A percentile compares a stretch with the other conserved stretches of the same genome.
These are phyloP conservation scores for Erythrocercus mccallii DNA, from an alignment of 2,113 vertebrate genomes.

Conservation along the genomic window DNA sequence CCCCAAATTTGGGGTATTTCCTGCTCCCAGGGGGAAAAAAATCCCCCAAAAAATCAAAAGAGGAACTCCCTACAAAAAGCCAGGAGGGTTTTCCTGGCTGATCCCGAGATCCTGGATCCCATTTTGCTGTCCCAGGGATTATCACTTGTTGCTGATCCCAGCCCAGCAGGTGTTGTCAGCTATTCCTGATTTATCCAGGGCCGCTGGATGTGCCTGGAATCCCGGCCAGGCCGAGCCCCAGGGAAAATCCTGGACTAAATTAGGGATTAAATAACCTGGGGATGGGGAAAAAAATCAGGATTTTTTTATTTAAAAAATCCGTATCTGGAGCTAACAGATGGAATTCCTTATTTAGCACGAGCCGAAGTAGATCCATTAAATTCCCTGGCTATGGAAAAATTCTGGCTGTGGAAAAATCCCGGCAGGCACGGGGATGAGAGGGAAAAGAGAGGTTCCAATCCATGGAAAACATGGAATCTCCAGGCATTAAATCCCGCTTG, in stretches of 20 bases:
- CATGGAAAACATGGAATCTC: neutral
- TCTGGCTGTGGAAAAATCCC: neutral
- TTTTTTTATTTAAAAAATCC: neutral
- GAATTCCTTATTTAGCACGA: neutral
- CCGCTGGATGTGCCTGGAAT: neutral
- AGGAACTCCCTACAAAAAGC: neutral
- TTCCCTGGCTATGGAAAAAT: neutral
- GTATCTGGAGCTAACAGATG: neutral
- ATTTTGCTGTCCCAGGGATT: conserved; percentile 4
- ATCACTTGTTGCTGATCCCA: conserved; percentile 32
- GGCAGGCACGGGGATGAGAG: rapidly evolving
- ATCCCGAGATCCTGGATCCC: neutral
- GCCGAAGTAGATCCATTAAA: neutral
- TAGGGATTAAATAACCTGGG: neutral
- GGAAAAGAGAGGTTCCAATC: neutral
- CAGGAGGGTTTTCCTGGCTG: neutral
- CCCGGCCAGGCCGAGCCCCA: neutral
- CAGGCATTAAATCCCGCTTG: rapidly evolving
- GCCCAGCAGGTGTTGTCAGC: conserved; percentile 48
- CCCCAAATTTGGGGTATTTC: neutral
- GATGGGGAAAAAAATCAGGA: neutral
- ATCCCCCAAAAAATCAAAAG: neutral
- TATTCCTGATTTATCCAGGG: conserved; percentile 1
- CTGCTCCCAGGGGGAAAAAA: neutral
- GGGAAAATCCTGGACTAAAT: neutral